Conservation (phyloP, 2,113 vertebrate species). For the Neolamprologus falcicula region DNA sequence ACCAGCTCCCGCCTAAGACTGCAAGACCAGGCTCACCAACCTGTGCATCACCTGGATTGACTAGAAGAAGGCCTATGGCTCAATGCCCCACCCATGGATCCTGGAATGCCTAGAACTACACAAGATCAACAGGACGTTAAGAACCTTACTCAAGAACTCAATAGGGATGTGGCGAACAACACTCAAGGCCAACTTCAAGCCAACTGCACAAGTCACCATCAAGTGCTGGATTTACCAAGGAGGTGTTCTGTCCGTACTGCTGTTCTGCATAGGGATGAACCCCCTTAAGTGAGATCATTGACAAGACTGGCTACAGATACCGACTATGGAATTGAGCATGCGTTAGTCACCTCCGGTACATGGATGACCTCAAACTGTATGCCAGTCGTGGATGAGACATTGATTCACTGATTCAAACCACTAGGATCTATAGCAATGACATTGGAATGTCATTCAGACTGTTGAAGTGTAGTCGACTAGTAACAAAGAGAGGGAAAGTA, state of each 20-base stretch:
- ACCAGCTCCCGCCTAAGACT: neutral
- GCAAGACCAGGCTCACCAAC: neutral
- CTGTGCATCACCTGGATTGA: neutral
- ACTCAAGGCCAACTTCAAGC: neutral
- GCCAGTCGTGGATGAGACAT: neutral
- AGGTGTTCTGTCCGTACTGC: neutral
- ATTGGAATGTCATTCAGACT: neutral
- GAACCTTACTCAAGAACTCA: neutral
- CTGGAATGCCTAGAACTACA: neutral
- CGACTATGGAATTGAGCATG: neutral
- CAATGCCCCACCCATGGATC: neutral
- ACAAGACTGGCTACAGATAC: neutral
- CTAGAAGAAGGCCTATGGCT: neutral
- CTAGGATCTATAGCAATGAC: neutral
- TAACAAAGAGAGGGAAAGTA: neutral
- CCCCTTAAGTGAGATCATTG: neutral
- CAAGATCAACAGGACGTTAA: neutral
- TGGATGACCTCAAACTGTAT: neutral
- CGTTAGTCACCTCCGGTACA: neutral
- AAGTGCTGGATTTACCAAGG: neutral
- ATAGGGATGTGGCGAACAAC: neutral
- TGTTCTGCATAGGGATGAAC: neutral
- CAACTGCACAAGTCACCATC: neutral
- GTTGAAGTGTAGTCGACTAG: neutral
- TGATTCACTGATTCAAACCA: neutral